phyloP scores from a whole-genome alignment of 2,797 vertebrate genomes.

The Rhinichthys osculus region DNA sequence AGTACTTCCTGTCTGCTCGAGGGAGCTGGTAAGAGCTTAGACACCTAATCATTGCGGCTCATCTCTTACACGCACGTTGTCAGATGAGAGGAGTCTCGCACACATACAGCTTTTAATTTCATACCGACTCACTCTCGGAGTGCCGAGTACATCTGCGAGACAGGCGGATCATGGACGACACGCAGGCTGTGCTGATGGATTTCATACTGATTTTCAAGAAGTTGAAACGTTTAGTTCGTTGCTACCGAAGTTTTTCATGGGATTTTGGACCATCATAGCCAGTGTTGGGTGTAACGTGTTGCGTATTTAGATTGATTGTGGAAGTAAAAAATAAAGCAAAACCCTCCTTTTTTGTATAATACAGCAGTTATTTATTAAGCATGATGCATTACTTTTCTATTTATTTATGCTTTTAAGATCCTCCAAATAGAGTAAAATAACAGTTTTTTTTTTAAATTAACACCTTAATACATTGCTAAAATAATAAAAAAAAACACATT shows the following conservation, averaged over 20 bases:
- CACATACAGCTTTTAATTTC: constrained; percentile 45
- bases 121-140: constrained; percentile 24
- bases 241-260: neutral
- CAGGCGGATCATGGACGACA: constrained; percentile 9
- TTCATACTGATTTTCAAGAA: constrained; percentile 18
- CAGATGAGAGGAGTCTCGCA: constrained; percentile 30
- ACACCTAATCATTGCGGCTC: constrained; percentile 55
- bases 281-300: neutral
- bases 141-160: constrained; percentile 3
- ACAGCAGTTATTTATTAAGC: neutral
- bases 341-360: neutral
- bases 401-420: neutral
- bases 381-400: neutral
- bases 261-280: neutral
- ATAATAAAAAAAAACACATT: neutral
- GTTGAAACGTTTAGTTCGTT: neutral
- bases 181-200: neutral
- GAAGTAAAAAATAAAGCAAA: neutral
- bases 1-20: constrained; percentile 51
- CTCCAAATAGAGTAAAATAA: neutral
- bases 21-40: constrained; percentile 44
- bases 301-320: neutral
- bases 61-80: constrained; percentile 33
- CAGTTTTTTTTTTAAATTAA: no score
- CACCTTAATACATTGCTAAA: neutral